A percentile compares a stretch with the other conserved stretches of the same genome.
phyloP scores from a whole-genome alignment of 2,888 invertebrate species.

The Apantesis nais region DNA sequence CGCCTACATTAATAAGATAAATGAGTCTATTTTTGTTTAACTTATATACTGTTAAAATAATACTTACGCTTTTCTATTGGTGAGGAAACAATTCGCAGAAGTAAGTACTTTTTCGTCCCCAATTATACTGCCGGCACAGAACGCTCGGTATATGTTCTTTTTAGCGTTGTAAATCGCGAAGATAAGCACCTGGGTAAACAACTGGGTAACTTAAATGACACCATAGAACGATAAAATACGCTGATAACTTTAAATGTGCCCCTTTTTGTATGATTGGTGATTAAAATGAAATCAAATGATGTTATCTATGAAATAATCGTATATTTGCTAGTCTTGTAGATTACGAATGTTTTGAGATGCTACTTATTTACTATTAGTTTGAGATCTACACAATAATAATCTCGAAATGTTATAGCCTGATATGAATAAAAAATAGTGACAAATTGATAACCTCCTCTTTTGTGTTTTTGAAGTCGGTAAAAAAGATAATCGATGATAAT shows the following conservation, averaged over 20 bases:
- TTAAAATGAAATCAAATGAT: constrained; percentile 1
- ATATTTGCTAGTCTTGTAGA: neutral
- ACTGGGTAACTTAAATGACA: neutral
- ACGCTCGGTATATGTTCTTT: constrained; percentile 52
- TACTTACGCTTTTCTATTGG: constrained; percentile 65
- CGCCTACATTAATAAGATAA: neutral
- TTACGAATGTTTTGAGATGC: neutral
- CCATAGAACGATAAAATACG: neutral
- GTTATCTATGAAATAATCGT: neutral
- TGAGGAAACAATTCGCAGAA: constrained; percentile 67
- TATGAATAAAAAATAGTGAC: no score
- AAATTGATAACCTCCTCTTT: no score
- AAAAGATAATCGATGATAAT: no score
- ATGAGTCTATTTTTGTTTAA: neutral
- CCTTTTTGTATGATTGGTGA: neutral
- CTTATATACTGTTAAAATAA: neutral
- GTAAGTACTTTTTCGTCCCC: constrained; percentile 54
- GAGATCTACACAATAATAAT: neutral
- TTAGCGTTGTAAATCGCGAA: constrained; percentile 40
- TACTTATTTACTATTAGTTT: neutral
- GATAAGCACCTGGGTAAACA: constrained; percentile 57
- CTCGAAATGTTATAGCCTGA: neutral
- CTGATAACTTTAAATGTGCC: neutral
- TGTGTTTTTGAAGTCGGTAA: no score
- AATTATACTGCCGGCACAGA: constrained; percentile 70